Percentiles rank a stretch among this genome's conserved stretches.
Evolutionary conservation across 2,797 vertebrate species (phyloP).

Genomic region (Chiroxiphia lanceolata): DNA sequence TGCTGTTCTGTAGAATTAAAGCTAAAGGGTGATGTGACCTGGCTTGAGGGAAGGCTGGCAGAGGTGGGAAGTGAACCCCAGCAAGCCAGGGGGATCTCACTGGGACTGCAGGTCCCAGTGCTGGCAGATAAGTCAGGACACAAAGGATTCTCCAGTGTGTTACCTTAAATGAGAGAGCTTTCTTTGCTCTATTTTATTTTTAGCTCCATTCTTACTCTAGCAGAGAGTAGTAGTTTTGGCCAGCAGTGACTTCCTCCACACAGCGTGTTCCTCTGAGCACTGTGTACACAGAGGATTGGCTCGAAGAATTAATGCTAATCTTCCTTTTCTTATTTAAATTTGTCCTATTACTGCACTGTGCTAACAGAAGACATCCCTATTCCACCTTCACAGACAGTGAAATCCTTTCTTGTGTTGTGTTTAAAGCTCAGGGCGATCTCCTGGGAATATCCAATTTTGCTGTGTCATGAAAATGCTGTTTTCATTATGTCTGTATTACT

Average conservation of each 20-base stretch:
- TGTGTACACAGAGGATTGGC: not conserved
- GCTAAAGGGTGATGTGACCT: not conserved
- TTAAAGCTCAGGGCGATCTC: slow-evolving; percentile 22
- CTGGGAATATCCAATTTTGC: slow-evolving; percentile 36
- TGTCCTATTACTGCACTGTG: not conserved
- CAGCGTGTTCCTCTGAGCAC: not conserved
- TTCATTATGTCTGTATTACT: not conserved
- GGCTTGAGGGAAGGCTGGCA: not conserved
- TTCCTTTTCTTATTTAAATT: slow-evolving; percentile 33
- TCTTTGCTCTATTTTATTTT: not conserved
- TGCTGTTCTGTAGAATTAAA: not conserved
- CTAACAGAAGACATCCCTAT: not conserved
- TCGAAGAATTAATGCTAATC: not conserved
- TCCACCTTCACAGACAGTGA: not conserved
- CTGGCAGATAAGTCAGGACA: not conserved
- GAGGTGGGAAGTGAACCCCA: not conserved
- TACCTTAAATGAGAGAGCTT: not conserved
- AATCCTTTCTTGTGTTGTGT: not conserved
- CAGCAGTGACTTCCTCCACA: not conserved
- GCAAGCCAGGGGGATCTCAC: not conserved
- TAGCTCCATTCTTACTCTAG: not conserved
- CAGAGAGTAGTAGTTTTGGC: not conserved
- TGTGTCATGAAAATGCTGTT: not conserved
- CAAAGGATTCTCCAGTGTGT: not conserved
- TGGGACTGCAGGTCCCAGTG: not conserved